A percentile compares a stretch with the other conserved stretches of the same genome.
phyloP scores from a whole-genome alignment of 2,888 invertebrate genomes.

The Zygothrica quintamaculata region DNA sequence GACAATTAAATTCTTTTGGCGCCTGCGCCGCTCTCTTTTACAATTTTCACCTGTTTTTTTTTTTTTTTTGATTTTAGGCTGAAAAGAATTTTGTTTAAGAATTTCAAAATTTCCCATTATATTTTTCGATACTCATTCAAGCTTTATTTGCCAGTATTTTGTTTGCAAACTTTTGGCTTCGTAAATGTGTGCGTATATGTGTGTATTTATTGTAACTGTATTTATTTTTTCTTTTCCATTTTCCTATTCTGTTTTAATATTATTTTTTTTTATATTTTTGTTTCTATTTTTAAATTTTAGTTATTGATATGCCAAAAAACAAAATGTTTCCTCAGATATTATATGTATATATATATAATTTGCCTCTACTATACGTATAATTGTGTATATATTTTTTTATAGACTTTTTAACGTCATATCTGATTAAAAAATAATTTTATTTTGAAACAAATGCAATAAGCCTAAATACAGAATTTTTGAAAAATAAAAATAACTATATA shows the following conservation, averaged over 20 bases:
- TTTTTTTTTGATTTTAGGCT: conserved; percentile 28
- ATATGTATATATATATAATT: conserved; percentile 27
- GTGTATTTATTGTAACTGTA: conserved; percentile 20
- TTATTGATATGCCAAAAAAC: conserved; percentile 80
- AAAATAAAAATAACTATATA: no score
- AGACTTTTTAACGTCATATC: conserved; percentile 62
- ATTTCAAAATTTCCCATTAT: conserved; percentile 56
- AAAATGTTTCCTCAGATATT: conserved; percentile 48
- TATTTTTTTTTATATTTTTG: conserved; percentile 40
- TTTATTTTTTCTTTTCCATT: conserved; percentile 42
- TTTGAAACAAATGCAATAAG: conserved; percentile 6
- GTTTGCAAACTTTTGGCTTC: conserved; percentile 24
- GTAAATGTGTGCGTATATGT: conserved; percentile 9
- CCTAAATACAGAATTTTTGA: not conserved
- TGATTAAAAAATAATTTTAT: conserved; percentile 37
- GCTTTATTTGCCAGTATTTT: conserved; percentile 45
- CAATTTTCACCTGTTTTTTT: conserved; percentile 55
- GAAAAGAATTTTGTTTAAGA: conserved; percentile 33
- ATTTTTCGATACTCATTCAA: conserved; percentile 15
- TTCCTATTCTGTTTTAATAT: conserved; percentile 42
- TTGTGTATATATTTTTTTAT: conserved; percentile 41
- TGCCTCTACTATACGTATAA: conserved; percentile 18
- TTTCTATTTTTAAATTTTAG: conserved; percentile 78
- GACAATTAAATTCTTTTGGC: conserved; percentile 5
- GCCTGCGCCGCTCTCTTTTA: conserved; percentile 21